Evolutionary conservation across 2,113 vertebrate genomes (phyloP), one percentile per base, ranked within the genome.

Genomic region (Hystrix cristata): DNA sequence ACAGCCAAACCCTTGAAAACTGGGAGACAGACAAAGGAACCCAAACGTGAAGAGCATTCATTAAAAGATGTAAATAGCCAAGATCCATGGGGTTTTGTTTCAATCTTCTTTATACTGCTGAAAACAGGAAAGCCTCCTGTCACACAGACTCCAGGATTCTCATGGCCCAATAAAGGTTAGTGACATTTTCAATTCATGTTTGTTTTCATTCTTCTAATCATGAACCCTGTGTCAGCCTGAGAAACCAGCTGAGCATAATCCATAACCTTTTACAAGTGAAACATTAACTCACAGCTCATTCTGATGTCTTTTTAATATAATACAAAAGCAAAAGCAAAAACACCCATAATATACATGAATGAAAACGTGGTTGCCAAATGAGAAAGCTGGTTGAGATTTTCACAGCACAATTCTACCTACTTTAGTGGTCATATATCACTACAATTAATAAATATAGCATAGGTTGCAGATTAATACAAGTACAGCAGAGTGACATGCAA

Each of bases 161-260:
- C 97, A 95, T 97, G 93, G 86, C 95, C 98, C 92, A 87, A 94
- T 98, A 98, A 98, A 98, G 98, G 98, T 98, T 98, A 98, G 97
- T 98, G 98, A 98, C 98, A 98, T 98, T 98, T 99, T 98, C 98
- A 98, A 98, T 98, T 98, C 98, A 98, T 98, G 97, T 99, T 98
- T 98, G 98, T 98, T 98, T 98, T 98, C 98, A 98, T 98, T 98
- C 98, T 98, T 98, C 97, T 98, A 98, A 98, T 98, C 97, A 98
- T 97, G 98, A 98, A 98, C 98, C 92, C 97, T 88, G 86, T 97
- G 98, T 98, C 97, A 96, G 97, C 94, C 96, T 96, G 95, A 98
- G 98, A 98, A 98, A 98, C 98, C 98, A 98, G 98, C 98, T 98
- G 97, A 98, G 98, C 95, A 79, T 98, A 98, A 98, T 98, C 98